These are phyloP conservation scores for Triops longicaudatus DNA, from an alignment of 1,140 invertebrate species.

Conservation along the genomic window DNA sequence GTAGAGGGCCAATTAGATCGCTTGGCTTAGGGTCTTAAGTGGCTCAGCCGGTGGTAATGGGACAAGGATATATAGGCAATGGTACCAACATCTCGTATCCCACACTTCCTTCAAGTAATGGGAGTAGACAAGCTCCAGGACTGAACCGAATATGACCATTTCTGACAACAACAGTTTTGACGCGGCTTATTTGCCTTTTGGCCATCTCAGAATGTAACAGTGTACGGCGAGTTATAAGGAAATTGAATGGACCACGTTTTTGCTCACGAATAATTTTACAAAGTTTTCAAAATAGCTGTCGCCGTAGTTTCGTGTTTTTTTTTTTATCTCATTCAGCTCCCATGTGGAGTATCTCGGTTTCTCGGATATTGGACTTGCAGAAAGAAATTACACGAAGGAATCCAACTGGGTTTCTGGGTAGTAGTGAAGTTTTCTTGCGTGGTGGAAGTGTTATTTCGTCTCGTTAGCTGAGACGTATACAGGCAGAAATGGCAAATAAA, in stretches of 20 bases:
- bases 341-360: background rate
- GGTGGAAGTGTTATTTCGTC: background rate
- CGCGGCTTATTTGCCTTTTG: background rate
- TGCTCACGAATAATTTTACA: background rate
- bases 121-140: background rate
- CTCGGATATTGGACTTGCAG: background rate
- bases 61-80: background rate
- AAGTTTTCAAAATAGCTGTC: background rate
- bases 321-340: background rate
- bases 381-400: background rate
- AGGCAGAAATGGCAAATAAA: background rate
- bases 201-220: background rate
- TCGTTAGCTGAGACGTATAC: background rate
- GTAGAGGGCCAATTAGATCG: background rate
- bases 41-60: background rate
- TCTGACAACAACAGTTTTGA: background rate
- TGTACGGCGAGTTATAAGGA: background rate
- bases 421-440: background rate
- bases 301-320: background rate
- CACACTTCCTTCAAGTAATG: background rate
- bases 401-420: background rate
- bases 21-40: constrained; percentile 3
- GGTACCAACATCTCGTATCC: background rate
- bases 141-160: background rate
- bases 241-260: background rate